Conservation (phyloP, 2,113 vertebrate species). For the Enhydra lutris region DNA sequence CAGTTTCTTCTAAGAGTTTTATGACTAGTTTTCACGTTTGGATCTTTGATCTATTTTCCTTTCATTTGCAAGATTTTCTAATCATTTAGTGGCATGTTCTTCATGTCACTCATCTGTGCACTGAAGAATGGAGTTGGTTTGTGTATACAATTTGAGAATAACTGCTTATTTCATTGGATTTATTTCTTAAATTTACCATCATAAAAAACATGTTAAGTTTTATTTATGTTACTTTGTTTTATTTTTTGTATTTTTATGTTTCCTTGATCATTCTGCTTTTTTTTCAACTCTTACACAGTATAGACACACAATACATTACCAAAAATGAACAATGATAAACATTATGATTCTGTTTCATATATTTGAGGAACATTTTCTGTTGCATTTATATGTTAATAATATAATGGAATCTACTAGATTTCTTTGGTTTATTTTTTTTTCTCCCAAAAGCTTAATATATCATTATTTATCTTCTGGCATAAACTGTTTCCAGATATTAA, state of each 20-base stretch:
- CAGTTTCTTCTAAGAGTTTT: neutral
- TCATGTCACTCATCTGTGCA: neutral
- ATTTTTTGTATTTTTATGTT: neutral
- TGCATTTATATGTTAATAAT: neutral
- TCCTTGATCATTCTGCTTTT: neutral
- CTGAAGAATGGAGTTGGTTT: neutral
- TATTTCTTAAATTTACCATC: neutral
- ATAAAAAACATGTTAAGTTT: neutral
- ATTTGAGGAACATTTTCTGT: neutral
- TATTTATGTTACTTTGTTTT: neutral
- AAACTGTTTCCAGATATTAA: neutral
- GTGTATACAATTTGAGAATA: neutral
- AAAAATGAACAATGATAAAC: neutral
- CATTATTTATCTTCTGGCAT: neutral
- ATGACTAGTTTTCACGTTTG: neutral
- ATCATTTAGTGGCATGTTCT: neutral
- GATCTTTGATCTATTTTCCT: neutral
- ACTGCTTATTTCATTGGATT: neutral
- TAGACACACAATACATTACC: neutral
- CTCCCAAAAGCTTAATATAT: neutral
- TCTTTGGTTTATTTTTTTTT: neutral
- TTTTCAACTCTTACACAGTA: neutral
- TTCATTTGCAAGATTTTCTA: neutral
- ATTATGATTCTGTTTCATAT: neutral
- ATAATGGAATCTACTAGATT: neutral